Conservation (phyloP, 2,113 vertebrate genomes). For the Tautogolabrus adspersus region DNA sequence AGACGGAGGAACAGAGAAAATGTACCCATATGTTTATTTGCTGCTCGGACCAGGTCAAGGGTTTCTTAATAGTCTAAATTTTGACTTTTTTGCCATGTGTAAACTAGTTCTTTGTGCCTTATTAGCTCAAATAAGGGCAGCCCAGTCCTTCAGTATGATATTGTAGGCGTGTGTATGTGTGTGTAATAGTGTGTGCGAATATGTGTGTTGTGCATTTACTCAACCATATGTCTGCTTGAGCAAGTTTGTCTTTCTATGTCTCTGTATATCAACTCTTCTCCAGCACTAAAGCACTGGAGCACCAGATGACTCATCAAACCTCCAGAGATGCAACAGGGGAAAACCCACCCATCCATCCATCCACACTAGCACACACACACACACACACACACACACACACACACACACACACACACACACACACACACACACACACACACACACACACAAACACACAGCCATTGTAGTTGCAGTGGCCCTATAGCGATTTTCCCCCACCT, state of each 20-base stretch:
- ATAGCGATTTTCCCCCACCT: constrained; percentile 44
- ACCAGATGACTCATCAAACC: constrained; percentile 42
- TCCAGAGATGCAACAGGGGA: constrained; percentile 27
- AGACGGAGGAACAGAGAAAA: not conserved
- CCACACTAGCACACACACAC: not conserved
- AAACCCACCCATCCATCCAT: not conserved
- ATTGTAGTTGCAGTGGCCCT: constrained; percentile 20
- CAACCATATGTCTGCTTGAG: not conserved
- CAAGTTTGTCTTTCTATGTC: not conserved
- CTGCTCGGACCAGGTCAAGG: constrained; percentile 27
- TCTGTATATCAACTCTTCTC: constrained; percentile 10
- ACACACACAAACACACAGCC: constrained; percentile 16
- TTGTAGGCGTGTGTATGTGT: not conserved
- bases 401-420: too few species aligned
- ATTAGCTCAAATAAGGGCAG: constrained; percentile 13
- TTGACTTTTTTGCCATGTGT: not conserved
- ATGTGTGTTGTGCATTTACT: constrained; percentile 1
- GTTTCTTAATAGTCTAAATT: constrained; percentile 41
- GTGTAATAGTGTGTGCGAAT: not conserved
- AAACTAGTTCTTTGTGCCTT: constrained; percentile 11
- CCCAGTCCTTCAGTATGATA: not conserved
- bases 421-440: not conserved
- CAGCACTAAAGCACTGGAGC: not conserved
- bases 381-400: too few species aligned
- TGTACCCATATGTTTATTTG: constrained; percentile 29